Conservation (phyloP, 2,113 vertebrate species). For the Prinia subflava region DNA sequence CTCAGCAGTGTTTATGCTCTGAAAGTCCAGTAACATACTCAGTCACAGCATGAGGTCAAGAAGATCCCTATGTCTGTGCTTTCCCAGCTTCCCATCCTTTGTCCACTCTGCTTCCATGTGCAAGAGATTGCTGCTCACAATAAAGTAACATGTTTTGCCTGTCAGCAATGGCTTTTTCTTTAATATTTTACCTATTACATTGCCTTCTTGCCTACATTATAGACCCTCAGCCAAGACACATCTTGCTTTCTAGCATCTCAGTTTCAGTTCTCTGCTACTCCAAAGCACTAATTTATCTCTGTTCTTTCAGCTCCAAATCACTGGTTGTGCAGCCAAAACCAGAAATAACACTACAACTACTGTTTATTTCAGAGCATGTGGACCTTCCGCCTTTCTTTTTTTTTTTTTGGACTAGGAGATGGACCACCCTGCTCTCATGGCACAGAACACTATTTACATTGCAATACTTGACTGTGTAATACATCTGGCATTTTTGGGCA, state of each 20-base stretch:
- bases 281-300: constrained; percentile 68
- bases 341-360: constrained; percentile 82
- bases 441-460: constrained; percentile 97
- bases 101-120: not conserved
- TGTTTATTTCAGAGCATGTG: constrained; percentile 68
- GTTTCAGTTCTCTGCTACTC: constrained; percentile 63
- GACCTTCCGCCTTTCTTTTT: not conserved
- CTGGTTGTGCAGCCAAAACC: constrained; percentile 74
- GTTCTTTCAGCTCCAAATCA: constrained; percentile 68
- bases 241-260: constrained; percentile 59
- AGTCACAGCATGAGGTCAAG: not conserved
- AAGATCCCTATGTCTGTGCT: not conserved
- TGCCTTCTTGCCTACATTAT: constrained; percentile 28
- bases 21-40: not conserved
- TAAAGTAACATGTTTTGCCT: not conserved
- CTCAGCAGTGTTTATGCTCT: not conserved
- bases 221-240: constrained; percentile 58
- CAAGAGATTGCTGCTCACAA: not conserved
- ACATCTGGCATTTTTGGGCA: constrained; percentile 99
- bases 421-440: constrained; percentile 97
- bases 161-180: not conserved
- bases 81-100: not conserved
- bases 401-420: constrained; percentile 61
- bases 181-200: not conserved
- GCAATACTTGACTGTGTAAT: constrained; percentile 98